phyloP scores from a whole-genome alignment of 1,140 invertebrate genomes.

The Subanguina moxae region DNA sequence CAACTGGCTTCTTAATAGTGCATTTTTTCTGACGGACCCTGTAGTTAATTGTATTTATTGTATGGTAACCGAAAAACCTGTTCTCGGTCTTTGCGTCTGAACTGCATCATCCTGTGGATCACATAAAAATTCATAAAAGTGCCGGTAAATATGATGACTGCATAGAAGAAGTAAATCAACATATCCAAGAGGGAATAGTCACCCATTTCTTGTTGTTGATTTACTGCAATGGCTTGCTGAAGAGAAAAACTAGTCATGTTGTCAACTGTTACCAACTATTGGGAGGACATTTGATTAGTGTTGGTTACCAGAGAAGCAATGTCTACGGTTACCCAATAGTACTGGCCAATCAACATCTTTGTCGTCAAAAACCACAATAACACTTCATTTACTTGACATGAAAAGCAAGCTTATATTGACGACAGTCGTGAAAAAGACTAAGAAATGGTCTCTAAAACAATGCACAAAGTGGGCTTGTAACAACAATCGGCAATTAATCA shows the following conservation, averaged over 20 bases:
- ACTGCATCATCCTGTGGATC: constrained; percentile 20
- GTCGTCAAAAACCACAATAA: too few species aligned
- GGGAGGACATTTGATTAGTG: not conserved
- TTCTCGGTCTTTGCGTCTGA: constrained; percentile 24
- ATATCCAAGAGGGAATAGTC: not conserved
- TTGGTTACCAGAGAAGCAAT: not conserved
- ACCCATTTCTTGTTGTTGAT: not conserved
- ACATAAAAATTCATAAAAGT: constrained; percentile 34
- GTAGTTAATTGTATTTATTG: too few species aligned
- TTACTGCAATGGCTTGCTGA: not conserved
- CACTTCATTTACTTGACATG: too few species aligned
- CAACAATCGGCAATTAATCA: too few species aligned
- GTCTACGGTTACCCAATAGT: not conserved
- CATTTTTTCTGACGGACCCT: too few species aligned
- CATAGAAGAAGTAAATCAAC: constrained; percentile 12
- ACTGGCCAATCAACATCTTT: too few species aligned
- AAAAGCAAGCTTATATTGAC: too few species aligned
- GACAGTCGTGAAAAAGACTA: too few species aligned
- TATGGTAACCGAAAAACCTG: too few species aligned
- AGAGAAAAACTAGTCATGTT: not conserved
- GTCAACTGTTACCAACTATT: not conserved
- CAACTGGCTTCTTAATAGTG: too few species aligned
- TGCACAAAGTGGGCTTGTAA: too few species aligned
- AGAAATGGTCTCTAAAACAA: too few species aligned
- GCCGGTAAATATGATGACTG: constrained; percentile 24